Evolutionary conservation across 2,888 invertebrate genomes (phyloP), one percentile per base, ranked within the genome.

Genomic region (Alviniconcha strummeri): DNA sequence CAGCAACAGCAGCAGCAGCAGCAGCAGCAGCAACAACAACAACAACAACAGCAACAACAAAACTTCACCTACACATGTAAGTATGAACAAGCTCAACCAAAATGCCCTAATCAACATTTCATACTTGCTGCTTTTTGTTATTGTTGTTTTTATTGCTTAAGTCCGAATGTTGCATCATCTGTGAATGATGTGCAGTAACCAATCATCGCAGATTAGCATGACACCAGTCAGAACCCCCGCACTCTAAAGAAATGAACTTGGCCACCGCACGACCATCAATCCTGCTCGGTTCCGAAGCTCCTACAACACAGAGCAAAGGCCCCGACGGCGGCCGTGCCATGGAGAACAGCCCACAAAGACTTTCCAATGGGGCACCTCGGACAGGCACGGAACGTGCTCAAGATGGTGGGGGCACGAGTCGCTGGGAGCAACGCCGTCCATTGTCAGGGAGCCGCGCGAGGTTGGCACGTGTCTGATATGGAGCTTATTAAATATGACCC

Each of bases 401-500:
- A 60, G 81, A 75, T 64, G 81, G 17, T 52, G 52, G 52, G 54
- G 54, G 75, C 81, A n/a, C 9, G 80, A 64, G 60, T 19, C 60
- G 60, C 54, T 17, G 5, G 54, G 76, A 19, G 19, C 67, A 9
- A n/a, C 54, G 17, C 52, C 57, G 36, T 56, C 57, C 60, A 81
- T 81, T 81, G 81, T 81, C 64, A 67, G 76, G 55, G 19, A n/a
- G 71, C 52, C 55, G 80, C 71, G 69, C 55, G 72, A 71, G 72
- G 74, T 52, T 36, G 57, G 81, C 72, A 74, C 81, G 81, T 76
- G 82, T 57, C 81, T 83, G 86, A 87, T 86, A 86, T 83, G 83
- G 84, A 81, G 80, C 85, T 86, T 86, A 87, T 86, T 87, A 87
- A 86, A 87, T 82, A 84, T 83, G 87, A 81, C 86, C 87, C 69